These are phyloP conservation scores for Scaptomyza parva DNA, from an alignment of 2,888 invertebrate species.

Conservation along the genomic window DNA sequence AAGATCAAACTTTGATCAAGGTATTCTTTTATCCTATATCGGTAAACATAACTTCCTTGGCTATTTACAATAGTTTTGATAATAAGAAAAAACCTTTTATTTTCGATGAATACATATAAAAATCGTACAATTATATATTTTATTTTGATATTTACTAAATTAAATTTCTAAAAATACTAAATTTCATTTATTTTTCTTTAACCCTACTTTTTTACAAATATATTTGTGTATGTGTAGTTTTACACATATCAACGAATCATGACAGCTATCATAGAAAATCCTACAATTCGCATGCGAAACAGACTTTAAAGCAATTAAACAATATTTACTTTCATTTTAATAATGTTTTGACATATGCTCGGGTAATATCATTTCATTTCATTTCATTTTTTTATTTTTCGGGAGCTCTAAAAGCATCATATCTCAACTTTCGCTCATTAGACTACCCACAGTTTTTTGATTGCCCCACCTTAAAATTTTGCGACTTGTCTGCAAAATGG, in stretches of 20 bases:
- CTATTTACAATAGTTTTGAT: too few species aligned
- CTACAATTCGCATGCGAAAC: neutral
- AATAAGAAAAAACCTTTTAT: too few species aligned
- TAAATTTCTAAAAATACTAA: too few species aligned
- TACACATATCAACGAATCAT: neutral
- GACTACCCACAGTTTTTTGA: neutral
- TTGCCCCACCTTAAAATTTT: conserved; percentile 1
- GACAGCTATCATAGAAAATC: neutral
- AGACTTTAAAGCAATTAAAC: neutral
- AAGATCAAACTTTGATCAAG: too few species aligned
- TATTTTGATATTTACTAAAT: too few species aligned
- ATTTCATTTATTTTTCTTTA: too few species aligned
- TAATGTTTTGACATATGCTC: neutral
- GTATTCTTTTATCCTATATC: too few species aligned
- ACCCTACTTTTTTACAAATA: too few species aligned
- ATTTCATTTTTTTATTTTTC: neutral
- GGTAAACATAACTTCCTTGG: too few species aligned
- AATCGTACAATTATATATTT: too few species aligned
- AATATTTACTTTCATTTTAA: conserved; percentile 3
- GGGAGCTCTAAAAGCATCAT: neutral
- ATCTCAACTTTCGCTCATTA: conserved; percentile 3
- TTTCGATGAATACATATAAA: too few species aligned
- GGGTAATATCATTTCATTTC: neutral
- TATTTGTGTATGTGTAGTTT: too few species aligned
- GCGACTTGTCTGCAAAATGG: neutral